Conservation (phyloP, 2,888 invertebrate species). For the Acronicta leporina region DNA sequence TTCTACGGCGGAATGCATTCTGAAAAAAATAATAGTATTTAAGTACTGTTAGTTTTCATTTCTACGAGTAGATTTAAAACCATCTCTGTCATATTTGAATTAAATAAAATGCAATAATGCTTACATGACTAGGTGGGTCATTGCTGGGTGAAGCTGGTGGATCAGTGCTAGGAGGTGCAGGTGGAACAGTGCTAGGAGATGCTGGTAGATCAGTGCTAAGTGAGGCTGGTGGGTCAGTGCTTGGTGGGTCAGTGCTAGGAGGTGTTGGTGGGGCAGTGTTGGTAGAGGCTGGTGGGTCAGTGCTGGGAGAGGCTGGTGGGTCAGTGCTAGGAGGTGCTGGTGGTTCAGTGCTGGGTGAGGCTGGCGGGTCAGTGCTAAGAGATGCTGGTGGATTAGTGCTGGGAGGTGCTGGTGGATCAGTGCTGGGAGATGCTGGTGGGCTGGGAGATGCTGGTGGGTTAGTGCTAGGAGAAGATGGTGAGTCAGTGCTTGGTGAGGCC, state of each 20-base stretch:
- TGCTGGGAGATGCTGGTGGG: not conserved
- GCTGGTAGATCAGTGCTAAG: not conserved
- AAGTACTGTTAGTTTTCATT: not conserved
- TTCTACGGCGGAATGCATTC: constrained; percentile 8
- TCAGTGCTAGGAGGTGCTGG: not conserved
- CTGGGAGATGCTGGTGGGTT: not conserved
- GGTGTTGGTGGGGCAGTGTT: not conserved
- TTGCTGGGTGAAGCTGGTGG: not conserved
- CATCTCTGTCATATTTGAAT: too few relatives aligned
- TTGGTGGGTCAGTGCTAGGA: not conserved
- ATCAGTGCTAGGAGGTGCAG: not conserved
- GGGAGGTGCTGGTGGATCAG: not conserved
- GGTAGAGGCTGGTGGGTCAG: not conserved
- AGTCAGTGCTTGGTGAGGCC: not conserved
- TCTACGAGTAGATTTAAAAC: too few relatives aligned
- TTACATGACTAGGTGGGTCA: not conserved
- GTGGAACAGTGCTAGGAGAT: not conserved
- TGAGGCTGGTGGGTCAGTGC: not conserved
- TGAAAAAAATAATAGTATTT: not conserved
- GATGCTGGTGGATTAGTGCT: not conserved
- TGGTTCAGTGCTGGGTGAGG: not conserved
- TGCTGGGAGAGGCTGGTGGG: not conserved
- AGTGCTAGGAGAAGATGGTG: not conserved
- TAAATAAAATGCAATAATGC: not conserved
- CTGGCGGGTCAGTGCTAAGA: not conserved